Evolutionary conservation across 2,113 vertebrate species (phyloP).

Genomic region (Crotophaga sulcirostris): DNA sequence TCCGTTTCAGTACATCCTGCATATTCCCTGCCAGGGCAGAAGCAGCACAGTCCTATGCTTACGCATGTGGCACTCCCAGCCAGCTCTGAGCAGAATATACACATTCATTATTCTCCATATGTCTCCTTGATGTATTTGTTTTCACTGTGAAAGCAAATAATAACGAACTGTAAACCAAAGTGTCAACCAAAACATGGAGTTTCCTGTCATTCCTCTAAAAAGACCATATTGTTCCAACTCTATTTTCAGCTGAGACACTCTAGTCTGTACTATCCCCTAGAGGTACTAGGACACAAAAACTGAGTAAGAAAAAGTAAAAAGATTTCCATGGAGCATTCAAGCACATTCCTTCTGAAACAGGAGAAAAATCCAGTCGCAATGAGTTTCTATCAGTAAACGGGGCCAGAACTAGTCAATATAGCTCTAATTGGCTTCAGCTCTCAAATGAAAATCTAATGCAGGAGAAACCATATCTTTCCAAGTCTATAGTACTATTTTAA

Average conservation of each 20-base stretch:
- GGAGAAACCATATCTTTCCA: background rate
- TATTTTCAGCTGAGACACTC: background rate
- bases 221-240: background rate
- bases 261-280: background rate
- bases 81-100: background rate
- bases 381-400: background rate
- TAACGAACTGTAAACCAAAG: background rate
- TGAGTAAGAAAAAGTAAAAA: background rate
- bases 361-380: background rate
- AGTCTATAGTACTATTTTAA: background rate
- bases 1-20: background rate
- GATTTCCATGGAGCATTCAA: background rate
- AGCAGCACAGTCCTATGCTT: background rate
- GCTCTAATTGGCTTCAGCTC: background rate
- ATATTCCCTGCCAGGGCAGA: background rate
- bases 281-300: background rate
- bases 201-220: background rate
- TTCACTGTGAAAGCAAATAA: background rate
- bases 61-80: background rate
- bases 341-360: background rate
- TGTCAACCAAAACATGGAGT: background rate
- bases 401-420: background rate
- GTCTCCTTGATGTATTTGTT: background rate
- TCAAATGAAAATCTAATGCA: background rate
- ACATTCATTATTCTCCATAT: background rate